Conservation (phyloP, 2,113 vertebrate species). For the Mormyrus lacerda region DNA sequence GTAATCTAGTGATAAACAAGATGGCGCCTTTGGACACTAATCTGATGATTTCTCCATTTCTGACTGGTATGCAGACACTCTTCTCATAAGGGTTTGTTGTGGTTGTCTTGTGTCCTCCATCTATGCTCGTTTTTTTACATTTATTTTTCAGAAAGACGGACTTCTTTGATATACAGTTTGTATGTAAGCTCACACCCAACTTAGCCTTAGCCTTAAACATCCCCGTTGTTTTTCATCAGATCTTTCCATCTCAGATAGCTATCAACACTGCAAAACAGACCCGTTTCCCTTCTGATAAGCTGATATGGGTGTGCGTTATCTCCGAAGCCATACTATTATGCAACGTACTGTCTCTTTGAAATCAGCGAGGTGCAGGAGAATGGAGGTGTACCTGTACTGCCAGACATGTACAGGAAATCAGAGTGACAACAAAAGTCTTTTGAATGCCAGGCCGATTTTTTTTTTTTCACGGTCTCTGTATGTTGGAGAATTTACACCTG, state of each 20-base stretch:
- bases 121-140: neutral
- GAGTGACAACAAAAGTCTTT: neutral
- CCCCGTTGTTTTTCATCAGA: neutral
- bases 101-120: neutral
- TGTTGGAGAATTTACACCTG: neutral
- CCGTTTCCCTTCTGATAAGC: neutral
- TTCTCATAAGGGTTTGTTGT: neutral
- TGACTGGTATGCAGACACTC: neutral
- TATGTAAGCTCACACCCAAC: neutral
- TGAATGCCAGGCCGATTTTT: too few relatives aligned
- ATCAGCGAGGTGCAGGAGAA: neutral
- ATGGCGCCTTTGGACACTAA: neutral
- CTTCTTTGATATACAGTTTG: neutral
- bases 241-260: neutral
- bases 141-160: neutral
- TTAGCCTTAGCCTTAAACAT: neutral
- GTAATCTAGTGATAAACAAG: neutral
- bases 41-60: neutral
- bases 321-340: neutral
- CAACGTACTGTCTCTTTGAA: neutral
- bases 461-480: neutral
- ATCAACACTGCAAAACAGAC: neutral
- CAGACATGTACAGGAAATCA: neutral
- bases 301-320: neutral
- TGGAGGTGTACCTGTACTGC: neutral